A percentile compares a stretch with the other conserved stretches of the same genome.
Evolutionary conservation across 2,888 invertebrate species (phyloP).

Genomic region (Sphaerophoria rueppellii): DNA sequence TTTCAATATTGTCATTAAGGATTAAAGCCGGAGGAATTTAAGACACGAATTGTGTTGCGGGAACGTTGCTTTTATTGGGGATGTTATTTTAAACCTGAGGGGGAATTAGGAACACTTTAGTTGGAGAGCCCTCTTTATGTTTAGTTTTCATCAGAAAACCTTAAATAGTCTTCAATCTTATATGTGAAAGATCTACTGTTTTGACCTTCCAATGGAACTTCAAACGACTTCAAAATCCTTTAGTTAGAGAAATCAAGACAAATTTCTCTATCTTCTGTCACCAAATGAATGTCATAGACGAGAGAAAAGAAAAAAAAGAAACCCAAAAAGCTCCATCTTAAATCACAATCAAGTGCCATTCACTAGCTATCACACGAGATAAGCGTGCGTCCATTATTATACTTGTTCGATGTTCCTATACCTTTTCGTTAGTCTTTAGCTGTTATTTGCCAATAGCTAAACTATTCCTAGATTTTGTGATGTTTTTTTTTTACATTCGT

Average conservation of each 20-base stretch:
- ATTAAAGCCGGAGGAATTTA: conserved; percentile 73
- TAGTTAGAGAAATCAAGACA: too few species aligned
- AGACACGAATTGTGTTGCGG: neutral
- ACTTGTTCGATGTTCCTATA: neutral
- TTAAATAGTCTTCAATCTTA: too few species aligned
- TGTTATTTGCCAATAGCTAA: conserved; percentile 29
- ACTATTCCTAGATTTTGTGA: conserved; percentile 46
- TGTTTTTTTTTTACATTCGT: neutral
- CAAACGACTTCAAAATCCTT: too few species aligned
- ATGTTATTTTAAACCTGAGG: neutral
- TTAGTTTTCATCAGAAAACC: too few species aligned
- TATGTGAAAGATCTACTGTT: too few species aligned
- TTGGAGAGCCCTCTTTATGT: neutral
- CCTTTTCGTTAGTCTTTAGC: neutral
- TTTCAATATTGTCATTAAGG: conserved; percentile 82
- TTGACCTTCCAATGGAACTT: too few species aligned
- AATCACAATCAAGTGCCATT: conserved; percentile 41
- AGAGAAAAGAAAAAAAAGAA: conserved; percentile 6
- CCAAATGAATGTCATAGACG: neutral
- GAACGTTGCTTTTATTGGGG: neutral
- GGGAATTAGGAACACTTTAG: neutral
- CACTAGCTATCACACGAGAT: conserved; percentile 11
- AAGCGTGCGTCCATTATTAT: conserved; percentile 17
- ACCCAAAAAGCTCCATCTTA: conserved; percentile 32
- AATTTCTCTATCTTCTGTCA: too few species aligned